Conservation (phyloP, 2,888 invertebrate genomes). For the Sisyra terminalis region DNA sequence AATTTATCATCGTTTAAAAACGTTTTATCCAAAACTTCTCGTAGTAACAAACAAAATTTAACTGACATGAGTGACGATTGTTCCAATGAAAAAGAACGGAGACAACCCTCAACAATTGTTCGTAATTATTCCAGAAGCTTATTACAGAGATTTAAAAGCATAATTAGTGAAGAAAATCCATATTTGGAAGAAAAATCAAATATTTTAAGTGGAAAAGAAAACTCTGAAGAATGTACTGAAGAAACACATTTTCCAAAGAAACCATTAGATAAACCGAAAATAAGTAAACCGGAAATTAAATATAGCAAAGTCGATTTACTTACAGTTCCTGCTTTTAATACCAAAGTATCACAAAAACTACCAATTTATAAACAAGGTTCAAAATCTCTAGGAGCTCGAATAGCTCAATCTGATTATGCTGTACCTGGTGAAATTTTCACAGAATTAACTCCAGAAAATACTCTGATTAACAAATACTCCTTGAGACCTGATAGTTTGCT, state of each 20-base stretch:
- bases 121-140: conserved; percentile 32
- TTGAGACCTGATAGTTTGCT: conserved; percentile 32
- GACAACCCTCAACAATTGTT: conserved; percentile 29
- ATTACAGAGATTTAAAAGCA: conserved; percentile 32
- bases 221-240: background rate
- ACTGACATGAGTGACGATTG: conserved; percentile 25
- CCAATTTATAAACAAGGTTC: conserved; percentile 63
- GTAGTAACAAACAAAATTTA: conserved; percentile 24
- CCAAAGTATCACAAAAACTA: conserved; percentile 20
- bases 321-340: background rate
- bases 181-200: background rate
- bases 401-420: conserved; percentile 75
- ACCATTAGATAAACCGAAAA: background rate
- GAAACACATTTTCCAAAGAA: background rate
- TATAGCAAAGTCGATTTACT: background rate
- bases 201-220: conserved; percentile 11
- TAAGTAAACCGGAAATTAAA: background rate
- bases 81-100: conserved; percentile 25
- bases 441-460: conserved; percentile 35
- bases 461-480: conserved; percentile 43
- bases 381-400: conserved; percentile 68
- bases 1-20: conserved; percentile 37
- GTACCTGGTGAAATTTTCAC: conserved; percentile 56
- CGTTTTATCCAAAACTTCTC: conserved; percentile 34
- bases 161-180: conserved; percentile 28